A percentile compares a stretch with the other conserved stretches of the same genome.
These are phyloP conservation scores for Eclectus roratus DNA, from an alignment of 2,113 vertebrate species.

Conservation along the genomic window DNA sequence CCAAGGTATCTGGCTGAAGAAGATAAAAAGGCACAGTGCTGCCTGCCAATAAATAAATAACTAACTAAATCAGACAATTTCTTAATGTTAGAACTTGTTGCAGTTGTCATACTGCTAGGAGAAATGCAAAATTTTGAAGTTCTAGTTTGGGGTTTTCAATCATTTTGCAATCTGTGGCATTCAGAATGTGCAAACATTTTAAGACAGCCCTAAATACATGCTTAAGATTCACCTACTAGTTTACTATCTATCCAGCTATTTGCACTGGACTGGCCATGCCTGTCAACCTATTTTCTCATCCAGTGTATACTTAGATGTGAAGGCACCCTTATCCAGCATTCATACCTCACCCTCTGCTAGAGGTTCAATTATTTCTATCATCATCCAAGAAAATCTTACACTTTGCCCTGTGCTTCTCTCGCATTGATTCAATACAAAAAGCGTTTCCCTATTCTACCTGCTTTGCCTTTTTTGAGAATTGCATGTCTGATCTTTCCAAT, in stretches of 20 bases:
- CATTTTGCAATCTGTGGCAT: background rate
- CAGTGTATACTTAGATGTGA: background rate
- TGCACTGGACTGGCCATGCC: constrained; percentile 6
- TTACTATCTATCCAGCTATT: background rate
- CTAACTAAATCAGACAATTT: background rate
- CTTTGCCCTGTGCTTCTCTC: constrained; percentile 22
- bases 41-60: background rate
- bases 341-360: constrained; percentile 13
- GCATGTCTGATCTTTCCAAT: constrained; percentile 44
- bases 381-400: constrained; percentile 59
- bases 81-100: constrained; percentile 62
- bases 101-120: background rate
- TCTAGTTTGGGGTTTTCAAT: background rate
- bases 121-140: background rate
- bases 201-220: background rate
- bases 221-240: constrained; percentile 29
- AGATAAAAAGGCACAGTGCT: background rate
- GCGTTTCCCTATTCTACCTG: background rate
- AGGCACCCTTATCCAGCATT: constrained; percentile 35
- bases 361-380: constrained; percentile 51
- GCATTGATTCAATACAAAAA: constrained; percentile 35
- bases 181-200: background rate
- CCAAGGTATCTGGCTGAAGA: constrained; percentile 12
- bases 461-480: background rate
- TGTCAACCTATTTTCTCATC: constrained; percentile 31